phyloP scores from a whole-genome alignment of 2,797 vertebrate genomes.

The Macropodus opercularis region DNA sequence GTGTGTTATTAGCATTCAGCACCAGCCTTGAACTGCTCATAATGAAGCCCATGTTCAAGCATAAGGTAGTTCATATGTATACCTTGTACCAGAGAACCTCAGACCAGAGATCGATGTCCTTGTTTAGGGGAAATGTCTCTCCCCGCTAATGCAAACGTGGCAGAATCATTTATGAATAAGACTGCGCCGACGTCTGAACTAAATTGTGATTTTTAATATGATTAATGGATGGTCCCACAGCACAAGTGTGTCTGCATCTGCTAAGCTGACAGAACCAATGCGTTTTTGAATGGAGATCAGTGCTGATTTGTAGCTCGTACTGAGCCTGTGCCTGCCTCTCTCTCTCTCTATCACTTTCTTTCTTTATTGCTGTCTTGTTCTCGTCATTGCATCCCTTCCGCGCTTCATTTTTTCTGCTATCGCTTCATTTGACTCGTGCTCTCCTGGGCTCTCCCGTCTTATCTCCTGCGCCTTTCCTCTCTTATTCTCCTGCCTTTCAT shows the following conservation, averaged over 20 bases:
- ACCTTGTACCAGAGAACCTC: slow-evolving; percentile 1
- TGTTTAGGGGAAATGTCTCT: slow-evolving; percentile 20
- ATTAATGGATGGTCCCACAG: slow-evolving; percentile 18
- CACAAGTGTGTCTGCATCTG: slow-evolving; percentile 19
- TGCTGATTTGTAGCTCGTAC: slow-evolving; percentile 36
- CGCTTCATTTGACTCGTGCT: slow-evolving; percentile 65
- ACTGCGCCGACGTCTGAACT: slow-evolving; percentile 1
- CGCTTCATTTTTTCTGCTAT: slow-evolving; percentile 57
- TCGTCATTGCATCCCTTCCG: slow-evolving; percentile 51
- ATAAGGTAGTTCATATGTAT: slow-evolving; percentile 9
- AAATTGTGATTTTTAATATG: slow-evolving; percentile 33
- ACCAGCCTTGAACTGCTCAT: background rate
- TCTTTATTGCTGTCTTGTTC: slow-evolving; percentile 37
- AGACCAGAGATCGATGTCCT: slow-evolving; percentile 33
- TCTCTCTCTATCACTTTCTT: slow-evolving; percentile 18
- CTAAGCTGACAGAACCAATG: slow-evolving; percentile 23
- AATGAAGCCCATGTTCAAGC: slow-evolving; percentile 16
- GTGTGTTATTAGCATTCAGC: slow-evolving; percentile 13
- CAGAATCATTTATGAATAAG: slow-evolving; percentile 27
- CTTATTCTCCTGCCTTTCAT: slow-evolving; percentile 70
- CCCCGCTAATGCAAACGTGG: background rate
- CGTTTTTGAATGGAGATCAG: slow-evolving; percentile 37
- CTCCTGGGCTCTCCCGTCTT: slow-evolving; percentile 66
- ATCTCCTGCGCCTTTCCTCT: slow-evolving; percentile 59
- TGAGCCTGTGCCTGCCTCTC: slow-evolving; percentile 1